phyloP scores from a whole-genome alignment of 2,888 invertebrate genomes.

The Lissonota sp. region DNA sequence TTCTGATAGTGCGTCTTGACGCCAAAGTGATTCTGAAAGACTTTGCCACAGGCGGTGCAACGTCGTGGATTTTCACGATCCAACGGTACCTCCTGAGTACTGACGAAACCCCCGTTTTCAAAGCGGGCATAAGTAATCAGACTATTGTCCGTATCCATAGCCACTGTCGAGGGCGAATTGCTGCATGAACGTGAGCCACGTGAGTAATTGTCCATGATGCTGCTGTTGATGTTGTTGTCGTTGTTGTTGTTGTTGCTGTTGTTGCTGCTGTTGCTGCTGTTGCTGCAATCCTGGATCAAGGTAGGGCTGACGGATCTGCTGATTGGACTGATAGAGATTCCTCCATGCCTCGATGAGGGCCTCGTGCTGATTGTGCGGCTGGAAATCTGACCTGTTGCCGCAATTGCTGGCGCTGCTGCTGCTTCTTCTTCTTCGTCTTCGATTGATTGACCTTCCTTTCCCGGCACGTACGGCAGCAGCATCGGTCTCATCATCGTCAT shows the following conservation, averaged over 20 bases:
- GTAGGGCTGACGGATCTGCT: conserved; percentile 84
- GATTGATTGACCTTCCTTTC: conserved; percentile 21
- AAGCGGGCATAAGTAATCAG: conserved; percentile 88
- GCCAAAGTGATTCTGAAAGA: conserved; percentile 96
- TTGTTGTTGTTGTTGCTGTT: conserved; percentile 63
- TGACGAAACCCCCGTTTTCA: conserved; percentile 90
- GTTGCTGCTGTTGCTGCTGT: conserved; percentile 69
- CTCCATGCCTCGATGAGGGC: conserved; percentile 86
- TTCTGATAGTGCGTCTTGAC: conserved; percentile 98
- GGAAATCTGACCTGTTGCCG: conserved; percentile 43
- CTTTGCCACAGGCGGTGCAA: conserved; percentile 96
- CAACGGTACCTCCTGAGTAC: conserved; percentile 93
- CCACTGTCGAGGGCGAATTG: conserved; percentile 83
- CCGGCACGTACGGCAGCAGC: conserved; percentile 73
- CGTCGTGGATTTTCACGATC: conserved; percentile 96
- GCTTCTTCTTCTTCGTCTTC: conserved; percentile 66
- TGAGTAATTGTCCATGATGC: conserved; percentile 81
- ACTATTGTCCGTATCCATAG: conserved; percentile 83
- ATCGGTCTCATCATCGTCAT: conserved; percentile 84
- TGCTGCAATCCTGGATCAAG: conserved; percentile 79
- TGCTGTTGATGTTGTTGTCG: conserved; percentile 56
- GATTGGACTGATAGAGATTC: conserved; percentile 85
- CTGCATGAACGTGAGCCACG: conserved; percentile 83
- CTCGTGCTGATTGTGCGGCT: conserved; percentile 55
- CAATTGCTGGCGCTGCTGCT: conserved; percentile 53